Evolutionary conservation across 2,888 invertebrate species (phyloP), one percentile per base, ranked within the genome.

Genomic region (Caenorhabditis sp.): DNA sequence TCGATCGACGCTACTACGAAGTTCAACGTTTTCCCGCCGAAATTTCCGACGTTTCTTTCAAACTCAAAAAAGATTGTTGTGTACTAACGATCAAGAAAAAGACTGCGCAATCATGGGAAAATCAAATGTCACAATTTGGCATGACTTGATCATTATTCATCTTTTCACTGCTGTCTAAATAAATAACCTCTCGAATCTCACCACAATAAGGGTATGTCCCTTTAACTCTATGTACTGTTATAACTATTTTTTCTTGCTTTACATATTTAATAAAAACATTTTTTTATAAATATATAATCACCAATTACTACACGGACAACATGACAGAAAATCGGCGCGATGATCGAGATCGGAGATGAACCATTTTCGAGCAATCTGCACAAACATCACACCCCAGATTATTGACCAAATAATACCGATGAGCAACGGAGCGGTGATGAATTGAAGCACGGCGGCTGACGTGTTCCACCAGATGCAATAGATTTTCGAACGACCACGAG

Each of bases 321-420:
- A 74, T 21, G 75, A 76, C 51, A 83, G 26, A 19, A 62, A 62
- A 49, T 73, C 71, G n/a, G 65, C 65, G 19, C 84, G 68, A 54
- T 78, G 73, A 54, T 81, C 76, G 12, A 84, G 58, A 24, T 78
- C 79, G 8, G 83, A 78, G 24, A 83, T 79, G 64, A 77, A 83
- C 83, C 83, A 83, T 87, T 88, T 84, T 88, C 89, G 83, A 59
- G 89, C 85, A 65, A 89, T 81, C 67, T 89, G 88, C 49, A 90
- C 88, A 82, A 89, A 89, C 71, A 88, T 88, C 83, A 89, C 88
- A 10, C 89, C 90, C 89, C 89, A 89, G 54, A 89, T 82, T 58
- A 90, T 88, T 68, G 89, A 89, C 90, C 90, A 90, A 43, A 90
- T 88, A 89, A 89, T 90, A 53, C 90, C 90, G 36, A 90, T 88